phyloP scores from a whole-genome alignment of 1,140 invertebrate species.

The Stegodyphus mimosarum region DNA sequence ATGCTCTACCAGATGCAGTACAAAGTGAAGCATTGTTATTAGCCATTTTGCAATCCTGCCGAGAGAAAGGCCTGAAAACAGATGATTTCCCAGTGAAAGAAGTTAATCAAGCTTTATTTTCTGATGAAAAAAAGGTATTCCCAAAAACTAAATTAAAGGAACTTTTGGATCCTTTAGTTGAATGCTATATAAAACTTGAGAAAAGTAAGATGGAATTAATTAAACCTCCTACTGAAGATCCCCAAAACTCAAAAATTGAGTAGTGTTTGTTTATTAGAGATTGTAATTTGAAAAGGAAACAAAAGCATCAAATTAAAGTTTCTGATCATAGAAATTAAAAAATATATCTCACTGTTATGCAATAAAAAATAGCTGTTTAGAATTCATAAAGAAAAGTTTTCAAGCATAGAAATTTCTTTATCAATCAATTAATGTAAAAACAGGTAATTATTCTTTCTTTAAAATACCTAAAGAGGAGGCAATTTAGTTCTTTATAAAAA shows the following conservation, averaged over 20 bases:
- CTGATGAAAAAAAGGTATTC: neutral
- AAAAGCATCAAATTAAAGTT: too few relatives aligned
- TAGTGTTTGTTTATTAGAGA: neutral
- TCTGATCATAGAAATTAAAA: too few relatives aligned
- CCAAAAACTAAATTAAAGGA: conserved; percentile 36
- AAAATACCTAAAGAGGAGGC: too few relatives aligned
- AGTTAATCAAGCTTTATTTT: neutral
- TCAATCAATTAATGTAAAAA: too few relatives aligned
- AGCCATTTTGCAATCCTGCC: conserved; percentile 41
- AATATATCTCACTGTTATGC: too few relatives aligned
- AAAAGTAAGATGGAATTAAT: conserved; percentile 4
- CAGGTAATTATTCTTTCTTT: too few relatives aligned
- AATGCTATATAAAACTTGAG: conserved; percentile 42
- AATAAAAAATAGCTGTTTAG: conserved; percentile 72
- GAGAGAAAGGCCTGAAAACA: conserved; percentile 43
- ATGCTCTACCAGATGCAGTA: neutral
- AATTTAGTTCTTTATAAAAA: too few relatives aligned
- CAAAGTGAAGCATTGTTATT: conserved; percentile 51
- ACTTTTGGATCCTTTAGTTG: conserved; percentile 25
- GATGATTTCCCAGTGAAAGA: conserved; percentile 36
- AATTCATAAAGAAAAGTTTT: too few relatives aligned
- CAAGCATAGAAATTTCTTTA: too few relatives aligned
- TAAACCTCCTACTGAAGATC: neutral
- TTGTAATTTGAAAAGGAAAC: too few relatives aligned
- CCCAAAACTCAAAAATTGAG: neutral